Evolutionary conservation across 2,797 vertebrate genomes (phyloP).

Genomic region (Pantherophis vulpinus): DNA sequence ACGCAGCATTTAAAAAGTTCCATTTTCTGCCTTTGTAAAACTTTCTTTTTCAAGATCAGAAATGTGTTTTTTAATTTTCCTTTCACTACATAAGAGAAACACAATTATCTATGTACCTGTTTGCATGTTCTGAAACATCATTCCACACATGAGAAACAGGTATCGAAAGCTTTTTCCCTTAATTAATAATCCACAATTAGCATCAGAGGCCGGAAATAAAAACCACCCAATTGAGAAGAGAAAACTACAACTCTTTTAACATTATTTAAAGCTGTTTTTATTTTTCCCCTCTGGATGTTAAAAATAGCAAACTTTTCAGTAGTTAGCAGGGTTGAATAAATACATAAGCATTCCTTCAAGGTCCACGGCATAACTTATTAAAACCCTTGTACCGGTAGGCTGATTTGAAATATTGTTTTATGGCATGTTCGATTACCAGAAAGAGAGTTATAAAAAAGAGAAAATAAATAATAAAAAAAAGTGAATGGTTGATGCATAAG

Average conservation of each 20-base stretch:
- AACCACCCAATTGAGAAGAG: not conserved
- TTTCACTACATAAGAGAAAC: not conserved
- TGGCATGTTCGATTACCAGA: rapidly evolving
- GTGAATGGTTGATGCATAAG: not conserved
- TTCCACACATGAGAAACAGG: not conserved
- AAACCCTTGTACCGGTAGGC: not conserved
- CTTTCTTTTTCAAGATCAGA: not conserved
- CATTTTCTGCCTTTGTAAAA: not conserved
- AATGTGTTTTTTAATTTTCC: not conserved
- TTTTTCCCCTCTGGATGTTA: not conserved
- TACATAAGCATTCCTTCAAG: not conserved
- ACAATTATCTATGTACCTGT: not conserved
- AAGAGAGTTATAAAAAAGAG: not conserved
- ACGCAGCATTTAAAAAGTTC: not conserved
- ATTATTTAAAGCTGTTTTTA: not conserved
- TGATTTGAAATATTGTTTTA: not conserved
- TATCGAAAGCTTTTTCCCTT: not conserved
- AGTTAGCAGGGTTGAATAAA: not conserved
- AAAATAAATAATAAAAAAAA: not conserved
- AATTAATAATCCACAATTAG: not conserved
- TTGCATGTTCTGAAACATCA: not conserved
- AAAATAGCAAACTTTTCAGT: not conserved
- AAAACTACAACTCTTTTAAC: not conserved
- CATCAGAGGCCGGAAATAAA: not conserved
- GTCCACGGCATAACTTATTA: not conserved